Base-by-base conservation (phyloP, 2,797 vertebrate genomes). In the Catostomus latipinnis region DNA sequence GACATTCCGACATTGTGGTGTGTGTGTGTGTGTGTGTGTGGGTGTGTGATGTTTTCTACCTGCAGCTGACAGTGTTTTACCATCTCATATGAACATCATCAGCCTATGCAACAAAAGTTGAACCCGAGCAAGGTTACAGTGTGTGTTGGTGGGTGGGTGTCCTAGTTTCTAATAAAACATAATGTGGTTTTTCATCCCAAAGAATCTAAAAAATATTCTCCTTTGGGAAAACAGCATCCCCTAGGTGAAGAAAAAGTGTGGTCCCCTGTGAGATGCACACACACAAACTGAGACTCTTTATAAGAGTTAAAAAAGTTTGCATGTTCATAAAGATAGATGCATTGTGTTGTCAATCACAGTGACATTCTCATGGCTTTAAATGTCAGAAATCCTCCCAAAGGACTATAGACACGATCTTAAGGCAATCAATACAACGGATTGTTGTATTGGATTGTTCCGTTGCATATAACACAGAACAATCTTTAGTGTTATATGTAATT, bases 171-270 rank as follows among this genome's bases (percentile, higher is more conserved):
- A 53, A 73, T 87, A 86, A 88, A 90, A 83, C 83, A 80, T 34
- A 34, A 34, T 90, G 86, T 88, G 91, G 90, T 90, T 91, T 89
- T 92, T 93, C 91, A 92, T 90, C 87, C 86, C 84, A 50, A 80
- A 79, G 83, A 86, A 89, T 84, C 83, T 83, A 58, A 86, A 83
- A 84, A 89, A 87, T 82, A 49, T 48, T 83, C 86, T 91, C 81
- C 91, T 88, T 83, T 83, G 85, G 89, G 90, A 90, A 80, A 82
- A 80, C 71, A 56, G 13, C 78, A 85, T 75, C 83, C 86, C 88
- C 85, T 4, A 85, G 85, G 85, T 84, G 75, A 80, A 5, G 16
- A 63, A 77, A 81, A 71, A 86, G 84, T 78, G 63, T 82, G 57
- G 84, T 90, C 89, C 90, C 89, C 48, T 71, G 81, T 86, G 89